Evolutionary conservation across 1,140 invertebrate genomes (phyloP).

Genomic region (Cyclargus thomasi): DNA sequence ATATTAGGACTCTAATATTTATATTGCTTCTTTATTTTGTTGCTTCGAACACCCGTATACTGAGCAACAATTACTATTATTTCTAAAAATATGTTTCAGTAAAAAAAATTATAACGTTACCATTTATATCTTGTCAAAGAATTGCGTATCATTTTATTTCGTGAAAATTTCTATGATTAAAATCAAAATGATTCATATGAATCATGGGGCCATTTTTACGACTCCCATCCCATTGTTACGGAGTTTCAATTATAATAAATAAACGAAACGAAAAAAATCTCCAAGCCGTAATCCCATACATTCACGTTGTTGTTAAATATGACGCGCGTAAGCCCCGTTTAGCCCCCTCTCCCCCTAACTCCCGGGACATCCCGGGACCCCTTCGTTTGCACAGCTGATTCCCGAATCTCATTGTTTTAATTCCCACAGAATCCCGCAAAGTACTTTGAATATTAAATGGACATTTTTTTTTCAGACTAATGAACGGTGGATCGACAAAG

Average conservation of each 20-base stretch:
- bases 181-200: not conserved
- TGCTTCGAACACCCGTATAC: no score
- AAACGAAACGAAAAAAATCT: not conserved
- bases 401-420: conserved; percentile 21
- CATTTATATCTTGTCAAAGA: not conserved
- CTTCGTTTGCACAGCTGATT: conserved; percentile 16
- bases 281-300: not conserved
- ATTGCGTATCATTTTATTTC: no score
- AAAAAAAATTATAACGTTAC: not conserved
- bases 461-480: conserved; percentile 21
- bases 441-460: conserved; percentile 23
- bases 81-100: no score
- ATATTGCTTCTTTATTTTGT: no score
- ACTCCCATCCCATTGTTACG: not conserved
- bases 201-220: not conserved
- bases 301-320: not conserved
- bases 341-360: no score
- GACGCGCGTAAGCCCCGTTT: not conserved
- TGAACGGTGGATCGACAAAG: conserved; percentile 16
- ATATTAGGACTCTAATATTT: no score
- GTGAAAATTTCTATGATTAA: not conserved
- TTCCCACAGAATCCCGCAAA: conserved; percentile 17
- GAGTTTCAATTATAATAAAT: conserved; percentile 4
- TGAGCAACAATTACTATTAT: no score
- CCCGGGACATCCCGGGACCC: no score